Percentiles rank a stretch among this genome's conserved stretches.
phyloP scores from a whole-genome alignment of 2,888 invertebrate genomes.

The Agapostemon virescens region DNA sequence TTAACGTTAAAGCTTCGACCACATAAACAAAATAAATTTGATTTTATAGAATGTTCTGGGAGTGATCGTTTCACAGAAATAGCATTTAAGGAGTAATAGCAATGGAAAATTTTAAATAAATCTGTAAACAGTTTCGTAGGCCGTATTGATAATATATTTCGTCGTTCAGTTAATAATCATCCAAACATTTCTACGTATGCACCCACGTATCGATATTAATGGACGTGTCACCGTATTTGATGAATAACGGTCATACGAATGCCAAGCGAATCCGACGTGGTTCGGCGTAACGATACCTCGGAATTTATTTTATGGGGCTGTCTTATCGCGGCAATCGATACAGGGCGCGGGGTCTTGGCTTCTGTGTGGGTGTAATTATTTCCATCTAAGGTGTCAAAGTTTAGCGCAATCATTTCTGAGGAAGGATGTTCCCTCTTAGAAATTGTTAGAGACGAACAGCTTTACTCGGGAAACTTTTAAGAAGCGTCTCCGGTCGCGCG shows the following conservation, averaged over 20 bases:
- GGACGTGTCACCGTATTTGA: not conserved
- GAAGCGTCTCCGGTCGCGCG: slow-evolving; percentile 68
- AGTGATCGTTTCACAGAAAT: too few relatives aligned
- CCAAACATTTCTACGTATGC: not conserved
- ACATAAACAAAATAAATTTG: too few relatives aligned
- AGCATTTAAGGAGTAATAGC: too few relatives aligned
- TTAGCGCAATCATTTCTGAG: slow-evolving; percentile 69
- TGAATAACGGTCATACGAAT: not conserved
- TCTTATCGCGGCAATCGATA: slow-evolving; percentile 60
- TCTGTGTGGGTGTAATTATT: slow-evolving; percentile 67
- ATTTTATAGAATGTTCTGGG: too few relatives aligned
- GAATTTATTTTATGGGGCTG: slow-evolving; percentile 24
- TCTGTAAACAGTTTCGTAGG: too few relatives aligned
- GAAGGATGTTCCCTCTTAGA: slow-evolving; percentile 68
- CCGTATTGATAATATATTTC: too few relatives aligned
- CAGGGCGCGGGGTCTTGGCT: slow-evolving; percentile 50
- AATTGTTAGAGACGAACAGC: slow-evolving; percentile 69
- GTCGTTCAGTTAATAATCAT: not conserved
- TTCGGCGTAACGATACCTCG: not conserved
- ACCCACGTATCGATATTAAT: not conserved
- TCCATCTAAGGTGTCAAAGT: slow-evolving; percentile 68
- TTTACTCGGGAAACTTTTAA: slow-evolving; percentile 70
- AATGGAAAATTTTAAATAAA: too few relatives aligned
- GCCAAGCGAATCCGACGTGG: not conserved
- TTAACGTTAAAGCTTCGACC: too few relatives aligned